These are phyloP conservation scores for Leucoma salicis DNA, from an alignment of 2,888 invertebrate genomes.

Conservation along the genomic window DNA sequence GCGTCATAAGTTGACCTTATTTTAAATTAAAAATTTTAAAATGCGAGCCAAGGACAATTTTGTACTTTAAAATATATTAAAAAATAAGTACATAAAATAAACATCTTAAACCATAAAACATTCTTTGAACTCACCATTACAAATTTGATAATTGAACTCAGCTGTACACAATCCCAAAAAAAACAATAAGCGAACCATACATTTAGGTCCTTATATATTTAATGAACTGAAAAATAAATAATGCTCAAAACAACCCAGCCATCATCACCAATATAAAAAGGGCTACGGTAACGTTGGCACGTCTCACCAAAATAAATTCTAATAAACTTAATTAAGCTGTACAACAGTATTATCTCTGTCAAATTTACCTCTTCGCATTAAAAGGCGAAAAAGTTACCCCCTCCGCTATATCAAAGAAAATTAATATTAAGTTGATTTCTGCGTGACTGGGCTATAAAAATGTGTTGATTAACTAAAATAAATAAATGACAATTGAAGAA, in stretches of 20 bases:
- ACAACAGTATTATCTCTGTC: constrained; percentile 68
- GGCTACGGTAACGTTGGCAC: constrained; percentile 44
- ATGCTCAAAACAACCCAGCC: background rate
- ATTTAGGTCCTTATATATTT: too few species aligned
- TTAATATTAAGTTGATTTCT: constrained; percentile 54
- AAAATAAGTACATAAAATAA: too few species aligned
- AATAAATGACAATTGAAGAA: constrained; percentile 4
- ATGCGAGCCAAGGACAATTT: too few species aligned
- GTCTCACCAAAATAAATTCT: constrained; percentile 71
- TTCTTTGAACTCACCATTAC: too few species aligned
- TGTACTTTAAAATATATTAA: too few species aligned
- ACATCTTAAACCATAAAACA: too few species aligned
- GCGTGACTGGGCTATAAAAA: constrained; percentile 55
- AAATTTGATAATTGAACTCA: too few species aligned
- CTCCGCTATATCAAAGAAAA: constrained; percentile 48
- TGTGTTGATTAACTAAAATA: constrained; percentile 16
- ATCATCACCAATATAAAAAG: constrained; percentile 23
- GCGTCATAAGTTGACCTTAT: too few species aligned
- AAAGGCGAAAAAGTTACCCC: constrained; percentile 54
- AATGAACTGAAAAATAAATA: too few species aligned
- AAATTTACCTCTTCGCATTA: constrained; percentile 64
- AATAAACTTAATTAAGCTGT: constrained; percentile 78
- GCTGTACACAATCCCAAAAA: too few species aligned
- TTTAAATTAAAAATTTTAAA: too few species aligned
- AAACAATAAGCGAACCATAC: too few species aligned